These are phyloP conservation scores for Adoxophyes honmai DNA, from an alignment of 1,140 invertebrate genomes.

Conservation along the genomic window DNA sequence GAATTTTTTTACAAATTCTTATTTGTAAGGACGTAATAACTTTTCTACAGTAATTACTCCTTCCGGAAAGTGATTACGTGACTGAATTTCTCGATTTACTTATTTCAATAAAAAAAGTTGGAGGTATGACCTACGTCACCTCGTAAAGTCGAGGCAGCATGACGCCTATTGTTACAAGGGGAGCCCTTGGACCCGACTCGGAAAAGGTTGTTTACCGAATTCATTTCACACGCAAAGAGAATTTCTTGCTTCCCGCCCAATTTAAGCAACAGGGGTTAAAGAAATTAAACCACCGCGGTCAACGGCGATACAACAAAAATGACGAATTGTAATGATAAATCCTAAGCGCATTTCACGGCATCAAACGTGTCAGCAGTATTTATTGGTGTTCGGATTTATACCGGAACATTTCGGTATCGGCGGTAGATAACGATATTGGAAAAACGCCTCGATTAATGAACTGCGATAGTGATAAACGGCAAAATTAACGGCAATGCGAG, in stretches of 20 bases:
- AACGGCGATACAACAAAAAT: too few species aligned
- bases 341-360: too few species aligned
- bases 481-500: not conserved
- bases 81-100: not conserved
- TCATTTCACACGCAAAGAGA: slow-evolving; percentile 4
- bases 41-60: too few species aligned
- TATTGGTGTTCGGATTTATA: not conserved
- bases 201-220: not conserved
- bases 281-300: too few species aligned
- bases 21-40: too few species aligned
- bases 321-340: too few species aligned
- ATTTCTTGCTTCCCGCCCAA: not conserved
- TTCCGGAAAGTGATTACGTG: not conserved
- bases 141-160: not conserved
- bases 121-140: slow-evolving; percentile 1
- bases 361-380: too few species aligned
- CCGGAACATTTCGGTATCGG: slow-evolving; percentile 1
- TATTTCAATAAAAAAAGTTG: not conserved
- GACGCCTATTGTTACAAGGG: not conserved
- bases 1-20: too few species aligned
- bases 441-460: slow-evolving; percentile 7
- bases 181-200: not conserved
- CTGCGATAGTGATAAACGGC: not conserved
- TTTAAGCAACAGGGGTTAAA: not conserved
- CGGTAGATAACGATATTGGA: slow-evolving; percentile 8